Evolutionary conservation across 2,797 vertebrate species (phyloP).

Genomic region (Salmo trutta): DNA sequence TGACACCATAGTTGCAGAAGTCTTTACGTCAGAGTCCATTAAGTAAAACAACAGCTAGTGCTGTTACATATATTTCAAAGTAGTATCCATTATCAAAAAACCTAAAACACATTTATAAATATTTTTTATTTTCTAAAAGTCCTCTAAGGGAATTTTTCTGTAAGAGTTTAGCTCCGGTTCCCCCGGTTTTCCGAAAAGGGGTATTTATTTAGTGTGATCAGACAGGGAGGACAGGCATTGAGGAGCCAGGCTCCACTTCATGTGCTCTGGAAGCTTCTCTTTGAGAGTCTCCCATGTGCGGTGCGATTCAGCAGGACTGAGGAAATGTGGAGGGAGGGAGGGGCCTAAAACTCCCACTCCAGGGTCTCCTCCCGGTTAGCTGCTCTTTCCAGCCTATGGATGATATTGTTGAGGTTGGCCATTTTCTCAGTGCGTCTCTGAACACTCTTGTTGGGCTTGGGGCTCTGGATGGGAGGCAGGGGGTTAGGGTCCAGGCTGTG

Average conservation of each 20-base stretch:
- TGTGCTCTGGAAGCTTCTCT: conserved; percentile 57
- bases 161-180: conserved; percentile 48
- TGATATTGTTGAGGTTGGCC: conserved; percentile 99
- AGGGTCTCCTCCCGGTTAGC: conserved; percentile 94
- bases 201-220: conserved; percentile 34
- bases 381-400: conserved; percentile 94
- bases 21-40: conserved; percentile 87
- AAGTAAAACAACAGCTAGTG: conserved; percentile 95
- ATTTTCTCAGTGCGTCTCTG: conserved; percentile 98
- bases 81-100: conserved; percentile 97
- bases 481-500: conserved; percentile 76
- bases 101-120: conserved; percentile 95
- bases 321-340: conserved; percentile 25
- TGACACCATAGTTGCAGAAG: conserved; percentile 92
- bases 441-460: conserved; percentile 87
- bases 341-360: conserved; percentile 93
- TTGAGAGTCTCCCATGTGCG: conserved; percentile 52
- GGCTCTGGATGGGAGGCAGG: conserved; percentile 69
- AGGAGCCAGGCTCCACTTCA: conserved; percentile 55
- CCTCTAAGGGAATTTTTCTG: conserved; percentile 56
- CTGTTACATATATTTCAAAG: conserved; percentile 96
- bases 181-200: conserved; percentile 45
- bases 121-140: conserved; percentile 83
- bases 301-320: conserved; percentile 36
- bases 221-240: conserved; percentile 46